phyloP scores from a whole-genome alignment of 2,888 invertebrate genomes.

The Mesorhabditis spiculigera region DNA sequence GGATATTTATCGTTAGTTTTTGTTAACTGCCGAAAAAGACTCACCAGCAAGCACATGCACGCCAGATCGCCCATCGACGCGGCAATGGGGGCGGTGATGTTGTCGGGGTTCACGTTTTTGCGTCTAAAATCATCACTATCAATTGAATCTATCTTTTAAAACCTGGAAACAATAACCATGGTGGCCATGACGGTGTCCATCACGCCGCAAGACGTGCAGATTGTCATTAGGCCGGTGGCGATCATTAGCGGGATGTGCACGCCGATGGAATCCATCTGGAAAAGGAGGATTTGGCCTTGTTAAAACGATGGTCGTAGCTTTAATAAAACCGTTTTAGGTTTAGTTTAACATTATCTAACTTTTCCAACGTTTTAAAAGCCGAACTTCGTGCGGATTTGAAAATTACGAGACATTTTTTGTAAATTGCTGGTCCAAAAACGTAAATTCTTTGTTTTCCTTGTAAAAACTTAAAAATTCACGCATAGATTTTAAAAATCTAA shows the following conservation, averaged over 20 bases:
- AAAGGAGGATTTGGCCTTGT: not conserved
- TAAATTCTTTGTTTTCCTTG: too few species aligned
- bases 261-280: conserved; percentile 4
- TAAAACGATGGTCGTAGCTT: too few species aligned
- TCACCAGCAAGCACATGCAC: conserved; percentile 4
- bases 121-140: not conserved
- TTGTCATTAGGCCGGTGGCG: conserved; percentile 3
- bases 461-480: too few species aligned
- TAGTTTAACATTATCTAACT: too few species aligned
- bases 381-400: too few species aligned
- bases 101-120: conserved; percentile 4
- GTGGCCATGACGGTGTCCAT: conserved; percentile 6
- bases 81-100: not conserved
- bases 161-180: conserved; percentile 4
- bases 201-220: not conserved
- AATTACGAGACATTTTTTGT: too few species aligned
- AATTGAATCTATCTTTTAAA: not conserved
- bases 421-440: too few species aligned
- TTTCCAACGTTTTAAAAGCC: too few species aligned
- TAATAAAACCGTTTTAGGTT: too few species aligned
- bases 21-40: not conserved
- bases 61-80: conserved; percentile 5
- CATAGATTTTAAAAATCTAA: too few species aligned
- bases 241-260: conserved; percentile 3
- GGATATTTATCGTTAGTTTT: too few species aligned